phyloP scores from a whole-genome alignment of 2,113 vertebrate genomes.

The Ranitomeya variabilis region DNA sequence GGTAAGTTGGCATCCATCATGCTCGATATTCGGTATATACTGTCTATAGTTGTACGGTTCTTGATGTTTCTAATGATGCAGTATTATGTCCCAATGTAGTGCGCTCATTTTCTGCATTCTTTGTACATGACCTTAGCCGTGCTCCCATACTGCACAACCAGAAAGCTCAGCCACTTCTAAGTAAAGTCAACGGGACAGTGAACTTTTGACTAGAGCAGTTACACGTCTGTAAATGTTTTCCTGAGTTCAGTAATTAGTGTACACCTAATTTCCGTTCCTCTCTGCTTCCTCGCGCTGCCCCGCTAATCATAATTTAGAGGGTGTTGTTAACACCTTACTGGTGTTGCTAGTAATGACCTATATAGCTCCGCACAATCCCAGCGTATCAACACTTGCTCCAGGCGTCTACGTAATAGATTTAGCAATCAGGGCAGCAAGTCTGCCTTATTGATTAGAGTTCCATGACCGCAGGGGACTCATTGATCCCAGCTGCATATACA shows the following conservation, averaged over 20 bases:
- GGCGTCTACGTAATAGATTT: constrained; percentile 13
- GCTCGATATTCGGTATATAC: neutral
- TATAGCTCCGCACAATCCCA: constrained; percentile 28
- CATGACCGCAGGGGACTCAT: neutral
- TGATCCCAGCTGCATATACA: constrained; percentile 22
- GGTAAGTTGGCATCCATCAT: no score
- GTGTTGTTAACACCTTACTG: constrained; percentile 40
- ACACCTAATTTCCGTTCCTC: constrained; percentile 33
- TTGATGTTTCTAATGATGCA: neutral
- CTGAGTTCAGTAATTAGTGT: constrained; percentile 44
- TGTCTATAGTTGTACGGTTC: neutral
- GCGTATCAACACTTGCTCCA: constrained; percentile 28
- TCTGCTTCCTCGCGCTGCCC: constrained; percentile 20
- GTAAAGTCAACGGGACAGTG: constrained; percentile 13
- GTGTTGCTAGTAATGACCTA: constrained; percentile 33
- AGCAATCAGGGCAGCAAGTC: constrained; percentile 23
- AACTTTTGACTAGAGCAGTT: constrained; percentile 34
- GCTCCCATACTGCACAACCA: neutral
- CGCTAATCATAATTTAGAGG: constrained; percentile 35
- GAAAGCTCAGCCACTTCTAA: neutral
- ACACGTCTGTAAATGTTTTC: constrained; percentile 46
- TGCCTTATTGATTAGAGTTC: constrained; percentile 8
- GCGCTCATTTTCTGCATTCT: neutral
- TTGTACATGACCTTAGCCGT: neutral
- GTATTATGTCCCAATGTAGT: neutral